A percentile compares a stretch with the other conserved stretches of the same genome.
These are phyloP conservation scores for Myotis pilosus DNA, from an alignment of 2,797 vertebrate genomes.

Conservation along the genomic window DNA sequence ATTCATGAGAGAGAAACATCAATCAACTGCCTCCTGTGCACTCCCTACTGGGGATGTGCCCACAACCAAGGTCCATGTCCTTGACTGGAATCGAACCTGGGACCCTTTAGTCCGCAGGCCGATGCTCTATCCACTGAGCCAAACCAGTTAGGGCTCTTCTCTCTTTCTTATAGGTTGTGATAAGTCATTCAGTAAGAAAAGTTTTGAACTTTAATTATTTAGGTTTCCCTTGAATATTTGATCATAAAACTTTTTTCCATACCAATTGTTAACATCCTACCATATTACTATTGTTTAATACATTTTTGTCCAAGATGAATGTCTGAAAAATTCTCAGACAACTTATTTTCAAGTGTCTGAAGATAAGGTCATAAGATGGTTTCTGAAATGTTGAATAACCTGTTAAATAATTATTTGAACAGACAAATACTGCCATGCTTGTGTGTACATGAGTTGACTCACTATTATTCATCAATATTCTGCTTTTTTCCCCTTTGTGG, in stretches of 20 bases:
- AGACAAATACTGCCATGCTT: not conserved
- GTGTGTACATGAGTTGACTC: not conserved
- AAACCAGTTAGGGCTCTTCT: not conserved
- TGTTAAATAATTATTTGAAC: not conserved
- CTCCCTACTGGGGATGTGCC: too few relatives aligned
- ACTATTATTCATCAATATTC: not conserved
- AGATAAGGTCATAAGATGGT: not conserved
- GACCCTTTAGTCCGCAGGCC: too few relatives aligned
- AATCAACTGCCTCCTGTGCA: too few relatives aligned
- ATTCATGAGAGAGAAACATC: too few relatives aligned
- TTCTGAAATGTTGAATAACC: not conserved
- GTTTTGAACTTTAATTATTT: not conserved
- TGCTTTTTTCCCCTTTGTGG: not conserved
- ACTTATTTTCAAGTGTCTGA: not conserved
- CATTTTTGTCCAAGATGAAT: not conserved
- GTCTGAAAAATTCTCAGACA: not conserved
- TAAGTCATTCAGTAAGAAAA: not conserved
- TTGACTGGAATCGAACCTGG: too few relatives aligned
- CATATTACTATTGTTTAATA: not conserved
- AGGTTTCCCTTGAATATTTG: not conserved
- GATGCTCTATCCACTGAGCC: too few relatives aligned
- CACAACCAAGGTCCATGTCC: too few relatives aligned
- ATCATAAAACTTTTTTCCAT: not conserved
- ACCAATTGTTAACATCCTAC: not conserved
- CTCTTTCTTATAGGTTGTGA: not conserved